phyloP scores from a whole-genome alignment of 2,888 invertebrate genomes.

The Diaprepes abbreviatus region DNA sequence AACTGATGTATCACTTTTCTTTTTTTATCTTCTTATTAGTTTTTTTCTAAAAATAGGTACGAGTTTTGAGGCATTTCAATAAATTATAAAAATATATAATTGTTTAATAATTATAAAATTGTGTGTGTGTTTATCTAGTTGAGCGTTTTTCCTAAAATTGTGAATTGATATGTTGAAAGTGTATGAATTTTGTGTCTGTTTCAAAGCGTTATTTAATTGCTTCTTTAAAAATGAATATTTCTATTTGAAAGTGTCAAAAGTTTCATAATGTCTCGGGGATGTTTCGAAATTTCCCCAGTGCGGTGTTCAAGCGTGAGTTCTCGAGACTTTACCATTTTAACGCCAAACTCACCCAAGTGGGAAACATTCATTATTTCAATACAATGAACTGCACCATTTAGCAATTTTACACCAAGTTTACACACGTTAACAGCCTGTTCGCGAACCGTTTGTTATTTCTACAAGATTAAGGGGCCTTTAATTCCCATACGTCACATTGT shows the following conservation, averaged over 20 bases:
- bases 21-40: no score
- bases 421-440: conserved; percentile 62
- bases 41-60: no score
- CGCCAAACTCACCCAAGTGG: conserved; percentile 59
- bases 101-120: no score
- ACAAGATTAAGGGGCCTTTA: conserved; percentile 54
- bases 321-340: conserved; percentile 33
- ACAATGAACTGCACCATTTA: conserved; percentile 68
- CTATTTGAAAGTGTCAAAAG: conserved; percentile 19
- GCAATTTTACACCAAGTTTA: conserved; percentile 64
- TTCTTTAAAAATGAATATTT: background rate
- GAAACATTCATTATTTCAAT: conserved; percentile 67
- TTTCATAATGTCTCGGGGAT: conserved; percentile 13
- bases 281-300: conserved; percentile 22
- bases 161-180: no score
- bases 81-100: no score
- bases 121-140: no score
- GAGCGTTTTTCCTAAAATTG: no score
- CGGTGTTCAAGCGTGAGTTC: conserved; percentile 27
- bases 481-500: conserved; percentile 30
- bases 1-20: conserved; percentile 10
- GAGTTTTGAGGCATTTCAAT: no score
- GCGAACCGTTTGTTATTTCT: conserved; percentile 60
- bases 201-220: background rate
- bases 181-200: background rate